Conservation (phyloP, 2,797 vertebrate genomes). For the Channallabes apus region DNA sequence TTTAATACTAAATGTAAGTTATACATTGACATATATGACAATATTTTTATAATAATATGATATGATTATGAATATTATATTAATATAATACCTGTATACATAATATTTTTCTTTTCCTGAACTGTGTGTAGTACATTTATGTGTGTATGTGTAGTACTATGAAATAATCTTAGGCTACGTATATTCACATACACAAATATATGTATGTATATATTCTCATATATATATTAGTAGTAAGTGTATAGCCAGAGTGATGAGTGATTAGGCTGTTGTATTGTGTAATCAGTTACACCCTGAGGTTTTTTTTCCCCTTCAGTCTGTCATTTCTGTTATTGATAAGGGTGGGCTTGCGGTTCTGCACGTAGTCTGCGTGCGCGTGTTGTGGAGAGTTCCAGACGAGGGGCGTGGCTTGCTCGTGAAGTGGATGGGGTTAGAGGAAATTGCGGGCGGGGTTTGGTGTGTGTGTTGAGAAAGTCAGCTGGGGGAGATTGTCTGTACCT, state of each 20-base stretch:
- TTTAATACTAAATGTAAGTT: too few relatives aligned
- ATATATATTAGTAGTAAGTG: neutral
- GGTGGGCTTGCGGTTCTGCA: slow-evolving; percentile 2
- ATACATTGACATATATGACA: too few relatives aligned
- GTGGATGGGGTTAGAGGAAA: slow-evolving; percentile 1
- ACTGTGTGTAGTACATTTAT: too few relatives aligned
- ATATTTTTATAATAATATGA: too few relatives aligned
- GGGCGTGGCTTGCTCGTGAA: slow-evolving; percentile 7
- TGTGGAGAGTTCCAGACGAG: neutral
- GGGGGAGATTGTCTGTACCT: slow-evolving; percentile 17
- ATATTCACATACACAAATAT: too few relatives aligned
- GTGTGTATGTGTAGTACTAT: too few relatives aligned
- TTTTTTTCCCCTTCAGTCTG: neutral
- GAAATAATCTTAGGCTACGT: too few relatives aligned
- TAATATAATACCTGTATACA: too few relatives aligned
- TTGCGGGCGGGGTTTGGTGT: slow-evolving; percentile 45
- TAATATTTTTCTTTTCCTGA: too few relatives aligned
- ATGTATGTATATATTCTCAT: too few relatives aligned
- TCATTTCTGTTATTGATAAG: slow-evolving; percentile 3
- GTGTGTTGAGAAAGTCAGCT: slow-evolving; percentile 41
- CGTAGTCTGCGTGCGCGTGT: neutral
- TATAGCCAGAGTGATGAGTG: too few relatives aligned
- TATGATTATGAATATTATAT: too few relatives aligned
- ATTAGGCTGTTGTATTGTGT: neutral
- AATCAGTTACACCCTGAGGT: neutral